Evolutionary conservation across 2,113 vertebrate species (phyloP).

Genomic region (Motacilla alba): DNA sequence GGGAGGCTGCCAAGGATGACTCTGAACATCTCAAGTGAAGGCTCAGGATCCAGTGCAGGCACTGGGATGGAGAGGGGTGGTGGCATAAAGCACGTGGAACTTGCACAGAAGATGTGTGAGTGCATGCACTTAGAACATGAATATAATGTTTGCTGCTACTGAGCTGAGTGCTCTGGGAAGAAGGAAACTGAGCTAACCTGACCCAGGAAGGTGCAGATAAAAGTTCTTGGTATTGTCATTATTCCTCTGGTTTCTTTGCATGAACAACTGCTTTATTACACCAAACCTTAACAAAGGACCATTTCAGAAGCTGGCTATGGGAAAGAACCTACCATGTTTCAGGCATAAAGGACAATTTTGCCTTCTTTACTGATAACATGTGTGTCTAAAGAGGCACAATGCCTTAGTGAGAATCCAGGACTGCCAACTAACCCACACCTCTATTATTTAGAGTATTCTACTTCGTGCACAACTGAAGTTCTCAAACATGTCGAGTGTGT

Average conservation of each 20-base stretch:
- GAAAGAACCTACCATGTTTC: neutral
- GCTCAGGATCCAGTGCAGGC: neutral
- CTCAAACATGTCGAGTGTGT: neutral
- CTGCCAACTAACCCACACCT: neutral
- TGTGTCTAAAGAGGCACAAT: neutral
- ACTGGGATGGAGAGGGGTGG: rapidly evolving
- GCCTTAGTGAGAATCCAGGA: neutral
- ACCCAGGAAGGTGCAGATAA: neutral
- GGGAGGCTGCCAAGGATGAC: neutral
- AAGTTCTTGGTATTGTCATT: neutral
- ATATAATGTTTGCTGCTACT: rapidly evolving
- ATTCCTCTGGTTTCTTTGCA: neutral
- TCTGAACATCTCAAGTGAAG: neutral
- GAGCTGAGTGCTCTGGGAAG: neutral
- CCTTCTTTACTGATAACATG: neutral
- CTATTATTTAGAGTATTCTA: neutral
- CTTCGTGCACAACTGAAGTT: neutral
- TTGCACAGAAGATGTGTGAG: neutral
- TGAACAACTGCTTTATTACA: neutral
- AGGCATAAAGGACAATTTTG: neutral
- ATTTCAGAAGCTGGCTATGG: neutral
- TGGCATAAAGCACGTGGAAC: neutral
- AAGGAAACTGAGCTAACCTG: neutral
- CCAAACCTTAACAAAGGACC: neutral
- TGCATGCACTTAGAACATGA: rapidly evolving